These are phyloP conservation scores for Tolmerus cingulatus DNA, from an alignment of 2,888 invertebrate genomes.

Conservation along the genomic window DNA sequence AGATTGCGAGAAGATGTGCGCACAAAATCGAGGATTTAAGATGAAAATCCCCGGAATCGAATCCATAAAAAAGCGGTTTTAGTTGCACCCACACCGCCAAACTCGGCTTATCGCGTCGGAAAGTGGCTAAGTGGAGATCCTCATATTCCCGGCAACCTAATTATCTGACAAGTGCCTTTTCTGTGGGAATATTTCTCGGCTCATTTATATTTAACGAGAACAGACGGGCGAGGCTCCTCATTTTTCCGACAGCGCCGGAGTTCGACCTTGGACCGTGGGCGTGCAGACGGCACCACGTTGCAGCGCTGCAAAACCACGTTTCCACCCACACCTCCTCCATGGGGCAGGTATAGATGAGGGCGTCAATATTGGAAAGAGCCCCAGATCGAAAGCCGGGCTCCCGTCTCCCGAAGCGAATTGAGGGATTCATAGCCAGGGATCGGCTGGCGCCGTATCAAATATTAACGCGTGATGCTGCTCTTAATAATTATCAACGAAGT, in stretches of 20 bases:
- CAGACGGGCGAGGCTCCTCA: neutral
- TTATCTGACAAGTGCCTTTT: slow-evolving; percentile 18
- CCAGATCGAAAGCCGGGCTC: neutral
- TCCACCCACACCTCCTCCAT: neutral
- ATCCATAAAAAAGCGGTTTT: neutral
- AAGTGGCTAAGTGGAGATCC: neutral
- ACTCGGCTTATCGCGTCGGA: neutral
- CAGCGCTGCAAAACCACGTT: neutral
- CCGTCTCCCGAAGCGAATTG: neutral
- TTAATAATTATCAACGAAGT: slow-evolving; percentile 15
- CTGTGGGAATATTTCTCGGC: slow-evolving; percentile 13
- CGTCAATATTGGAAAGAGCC: neutral
- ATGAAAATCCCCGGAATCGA: neutral
- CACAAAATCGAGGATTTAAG: neutral
- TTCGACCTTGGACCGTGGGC: neutral
- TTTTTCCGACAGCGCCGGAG: neutral
- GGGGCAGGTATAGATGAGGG: neutral
- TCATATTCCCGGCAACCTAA: neutral
- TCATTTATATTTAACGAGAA: slow-evolving; percentile 21
- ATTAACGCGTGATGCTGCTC: neutral
- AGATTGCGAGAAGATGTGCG: neutral
- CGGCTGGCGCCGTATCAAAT: neutral
- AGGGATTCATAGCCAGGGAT: neutral
- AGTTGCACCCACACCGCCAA: neutral
- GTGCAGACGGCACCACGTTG: neutral